Evolutionary conservation across 2,797 vertebrate species (phyloP), one percentile per base, ranked within the genome.

Genomic region (Rhynchotus rufescens): DNA sequence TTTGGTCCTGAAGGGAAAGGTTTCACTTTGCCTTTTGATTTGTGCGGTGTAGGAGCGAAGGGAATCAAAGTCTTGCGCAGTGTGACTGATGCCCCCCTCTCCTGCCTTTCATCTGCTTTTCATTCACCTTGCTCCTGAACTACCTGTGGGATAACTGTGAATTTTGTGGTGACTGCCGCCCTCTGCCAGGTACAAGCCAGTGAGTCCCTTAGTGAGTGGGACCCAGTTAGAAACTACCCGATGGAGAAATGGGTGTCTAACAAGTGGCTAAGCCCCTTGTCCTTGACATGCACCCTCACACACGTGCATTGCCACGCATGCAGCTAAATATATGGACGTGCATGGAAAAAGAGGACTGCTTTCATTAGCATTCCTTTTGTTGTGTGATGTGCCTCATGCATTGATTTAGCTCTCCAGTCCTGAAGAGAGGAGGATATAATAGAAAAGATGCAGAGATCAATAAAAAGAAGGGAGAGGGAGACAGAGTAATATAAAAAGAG

Each of bases 321-420:
- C 78, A 7, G 78, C 78, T 56, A 86, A 87, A 94, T 94, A 68
- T 64, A 91, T 92, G 92, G 94, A 87, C 4, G 22, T 85, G 62
- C 76, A 4, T 23, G 76, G 91, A 89, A 21, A 95, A 84, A 87
- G 92, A 84, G 90, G 15, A 5, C 52, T 13, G 91, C 91, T 95
- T 95, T 95, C 91, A 96, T 96, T 96, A 95, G 93, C 94, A 96
- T 96, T 96, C 95, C 95, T 95, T 95, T 96, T 95, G 95, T 96
- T 49, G 91, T 82, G 89, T 73, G 91, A 89, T 94, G 93, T 94
- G 93, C 91, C 88, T 95, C 92, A 81, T 91, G 91, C 95, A 96
- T 96, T 95, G 94, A 96, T 96, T 95, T 93, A 84, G 87, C 89
- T 95, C 80, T 25, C 83, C 80, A 68, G 91, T n/a, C 89, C 86